Evolutionary conservation across 2,113 vertebrate genomes (phyloP).

Genomic region (Charadrius vociferus): DNA sequence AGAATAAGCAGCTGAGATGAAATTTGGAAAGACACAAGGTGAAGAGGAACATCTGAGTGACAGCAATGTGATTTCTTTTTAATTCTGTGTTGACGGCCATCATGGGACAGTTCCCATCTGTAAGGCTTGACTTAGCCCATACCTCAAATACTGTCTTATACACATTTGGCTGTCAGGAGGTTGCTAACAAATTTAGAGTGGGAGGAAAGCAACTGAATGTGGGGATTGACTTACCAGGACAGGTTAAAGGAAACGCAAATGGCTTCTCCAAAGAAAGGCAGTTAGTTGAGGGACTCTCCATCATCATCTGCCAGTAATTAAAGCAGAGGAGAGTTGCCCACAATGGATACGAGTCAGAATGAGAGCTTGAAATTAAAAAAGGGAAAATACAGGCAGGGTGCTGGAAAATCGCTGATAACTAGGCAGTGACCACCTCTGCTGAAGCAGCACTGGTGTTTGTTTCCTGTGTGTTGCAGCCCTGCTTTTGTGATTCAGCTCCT

Average conservation of each 20-base stretch:
- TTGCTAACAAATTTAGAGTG: background rate
- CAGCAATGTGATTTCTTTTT: background rate
- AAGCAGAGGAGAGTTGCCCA: background rate
- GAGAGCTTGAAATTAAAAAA: background rate
- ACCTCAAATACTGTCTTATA: background rate
- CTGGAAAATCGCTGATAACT: background rate
- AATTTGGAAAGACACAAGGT: background rate
- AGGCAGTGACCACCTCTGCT: background rate
- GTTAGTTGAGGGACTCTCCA: background rate
- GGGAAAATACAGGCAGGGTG: background rate
- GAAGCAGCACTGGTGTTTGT: background rate
- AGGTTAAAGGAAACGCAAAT: background rate
- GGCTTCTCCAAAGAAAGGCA: background rate
- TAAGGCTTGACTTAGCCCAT: background rate
- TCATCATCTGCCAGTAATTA: background rate
- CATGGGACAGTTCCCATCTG: background rate
- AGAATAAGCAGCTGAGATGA: background rate
- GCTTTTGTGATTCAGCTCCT: background rate
- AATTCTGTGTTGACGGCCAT: background rate
- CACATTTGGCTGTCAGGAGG: background rate
- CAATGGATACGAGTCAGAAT: background rate
- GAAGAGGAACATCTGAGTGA: background rate
- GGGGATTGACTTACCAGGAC: background rate
- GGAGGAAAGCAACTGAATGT: background rate
- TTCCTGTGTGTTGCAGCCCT: background rate